Evolutionary conservation across 2,113 vertebrate genomes (phyloP).

Genomic region (Chunga burmeisteri): DNA sequence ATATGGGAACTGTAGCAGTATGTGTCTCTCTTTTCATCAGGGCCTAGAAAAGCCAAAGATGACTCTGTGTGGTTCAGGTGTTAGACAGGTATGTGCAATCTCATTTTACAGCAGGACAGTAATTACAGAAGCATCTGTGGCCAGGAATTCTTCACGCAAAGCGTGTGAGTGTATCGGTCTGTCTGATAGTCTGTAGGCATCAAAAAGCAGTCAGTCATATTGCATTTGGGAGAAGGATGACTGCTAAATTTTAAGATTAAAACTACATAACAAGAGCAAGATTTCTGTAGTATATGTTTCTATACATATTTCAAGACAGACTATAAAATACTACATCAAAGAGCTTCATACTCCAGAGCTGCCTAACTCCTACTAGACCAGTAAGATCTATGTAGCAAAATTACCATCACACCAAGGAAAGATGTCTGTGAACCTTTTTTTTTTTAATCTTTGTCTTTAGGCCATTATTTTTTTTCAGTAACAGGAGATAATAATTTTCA

Average conservation of each 20-base stretch:
- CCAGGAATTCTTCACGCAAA: neutral
- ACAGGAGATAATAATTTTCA: neutral
- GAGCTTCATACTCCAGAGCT: neutral
- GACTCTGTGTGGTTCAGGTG: neutral
- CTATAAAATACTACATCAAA: constrained; percentile 25
- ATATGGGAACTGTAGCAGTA: neutral
- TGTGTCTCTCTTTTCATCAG: neutral
- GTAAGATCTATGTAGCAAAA: neutral
- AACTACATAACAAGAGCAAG: neutral
- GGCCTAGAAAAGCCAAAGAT: neutral
- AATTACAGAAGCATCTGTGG: neutral
- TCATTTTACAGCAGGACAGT: neutral
- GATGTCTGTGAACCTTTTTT: neutral
- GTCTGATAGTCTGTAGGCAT: neutral
- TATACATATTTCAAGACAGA: constrained; percentile 7
- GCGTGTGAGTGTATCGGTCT: neutral
- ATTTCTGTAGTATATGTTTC: neutral
- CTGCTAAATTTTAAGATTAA: neutral
- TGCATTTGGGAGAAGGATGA: neutral
- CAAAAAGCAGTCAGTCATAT: neutral
- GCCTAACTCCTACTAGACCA: neutral
- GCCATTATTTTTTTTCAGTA: neutral
- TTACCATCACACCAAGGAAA: neutral
- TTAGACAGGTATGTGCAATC: neutral
- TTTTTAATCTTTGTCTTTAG: neutral